Percentiles rank a stretch among this genome's conserved stretches.
Conservation (phyloP, 2,888 invertebrate species). For the Morpho helenor region DNA sequence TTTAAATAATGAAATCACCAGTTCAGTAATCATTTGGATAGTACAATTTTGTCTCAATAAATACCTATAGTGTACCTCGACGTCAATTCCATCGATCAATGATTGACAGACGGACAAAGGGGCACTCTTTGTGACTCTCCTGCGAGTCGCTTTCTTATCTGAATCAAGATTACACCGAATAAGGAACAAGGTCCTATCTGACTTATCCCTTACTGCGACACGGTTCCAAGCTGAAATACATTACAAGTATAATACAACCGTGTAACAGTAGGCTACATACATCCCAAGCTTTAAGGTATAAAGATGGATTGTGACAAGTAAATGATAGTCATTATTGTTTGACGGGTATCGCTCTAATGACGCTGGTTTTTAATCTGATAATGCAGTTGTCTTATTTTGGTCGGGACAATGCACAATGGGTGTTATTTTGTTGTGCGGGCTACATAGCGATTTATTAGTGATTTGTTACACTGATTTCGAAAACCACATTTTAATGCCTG, state of each 20-base stretch:
- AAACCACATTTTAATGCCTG: too few species aligned
- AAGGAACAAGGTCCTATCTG: slow-evolving; percentile 18
- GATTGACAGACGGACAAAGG: slow-evolving; percentile 54
- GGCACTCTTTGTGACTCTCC: slow-evolving; percentile 46
- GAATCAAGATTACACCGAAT: slow-evolving; percentile 42
- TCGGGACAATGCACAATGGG: slow-evolving; percentile 44
- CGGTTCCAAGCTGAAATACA: slow-evolving; percentile 24
- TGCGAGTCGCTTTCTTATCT: slow-evolving; percentile 39
- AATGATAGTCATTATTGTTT: slow-evolving; percentile 51
- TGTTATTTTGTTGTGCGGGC: slow-evolving; percentile 22
- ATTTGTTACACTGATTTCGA: slow-evolving; percentile 6
- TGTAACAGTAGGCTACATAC: slow-evolving; percentile 23
- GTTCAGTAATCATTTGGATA: too few species aligned
- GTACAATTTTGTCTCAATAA: too few species aligned
- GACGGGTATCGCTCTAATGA: slow-evolving; percentile 50
- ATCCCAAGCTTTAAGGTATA: slow-evolving; percentile 21
- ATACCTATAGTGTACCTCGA: background rate
- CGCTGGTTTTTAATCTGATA: slow-evolving; percentile 44
- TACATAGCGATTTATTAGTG: slow-evolving; percentile 24
- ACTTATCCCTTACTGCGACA: slow-evolving; percentile 26
- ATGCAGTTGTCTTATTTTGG: slow-evolving; percentile 38
- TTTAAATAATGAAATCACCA: too few species aligned
- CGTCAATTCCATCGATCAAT: slow-evolving; percentile 46
- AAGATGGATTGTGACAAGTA: slow-evolving; percentile 43
- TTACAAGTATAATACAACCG: slow-evolving; percentile 21